phyloP scores from a whole-genome alignment of 2,797 vertebrate species.

The Lithobates pipiens region DNA sequence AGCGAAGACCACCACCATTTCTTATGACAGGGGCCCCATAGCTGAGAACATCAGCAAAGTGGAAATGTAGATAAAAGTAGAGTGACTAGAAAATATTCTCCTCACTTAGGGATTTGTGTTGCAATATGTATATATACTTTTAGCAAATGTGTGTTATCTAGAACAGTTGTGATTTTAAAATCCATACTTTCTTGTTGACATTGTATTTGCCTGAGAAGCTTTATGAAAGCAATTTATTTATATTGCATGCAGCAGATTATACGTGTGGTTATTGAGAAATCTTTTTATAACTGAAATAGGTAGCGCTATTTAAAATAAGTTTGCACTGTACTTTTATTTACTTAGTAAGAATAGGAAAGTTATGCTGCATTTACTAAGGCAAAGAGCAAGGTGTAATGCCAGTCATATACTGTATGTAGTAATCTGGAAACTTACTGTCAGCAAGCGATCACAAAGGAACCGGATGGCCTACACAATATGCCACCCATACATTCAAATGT shows the following conservation, averaged over 20 bases:
- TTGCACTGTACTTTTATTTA: background rate
- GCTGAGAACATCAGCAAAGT: too few relatives aligned
- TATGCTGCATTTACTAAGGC: background rate
- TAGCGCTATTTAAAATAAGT: background rate
- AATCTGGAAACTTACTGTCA: background rate
- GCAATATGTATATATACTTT: too few relatives aligned
- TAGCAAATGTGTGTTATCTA: too few relatives aligned
- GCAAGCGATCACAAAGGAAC: background rate
- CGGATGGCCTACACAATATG: too few relatives aligned
- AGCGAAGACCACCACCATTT: too few relatives aligned
- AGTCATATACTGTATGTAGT: background rate
- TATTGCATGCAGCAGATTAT: background rate
- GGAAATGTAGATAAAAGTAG: too few relatives aligned
- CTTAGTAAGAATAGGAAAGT: background rate
- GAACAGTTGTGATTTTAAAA: too few relatives aligned
- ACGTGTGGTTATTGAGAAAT: background rate
- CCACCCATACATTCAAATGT: too few relatives aligned
- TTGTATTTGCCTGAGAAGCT: background rate
- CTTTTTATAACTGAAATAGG: background rate
- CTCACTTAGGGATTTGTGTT: too few relatives aligned
- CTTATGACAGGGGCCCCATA: too few relatives aligned
- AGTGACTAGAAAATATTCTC: too few relatives aligned
- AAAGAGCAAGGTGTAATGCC: background rate
- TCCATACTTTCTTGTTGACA: background rate
- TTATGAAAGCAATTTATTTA: background rate